phyloP scores from a whole-genome alignment of 2,888 invertebrate genomes.

The Dryobotodes eremita region DNA sequence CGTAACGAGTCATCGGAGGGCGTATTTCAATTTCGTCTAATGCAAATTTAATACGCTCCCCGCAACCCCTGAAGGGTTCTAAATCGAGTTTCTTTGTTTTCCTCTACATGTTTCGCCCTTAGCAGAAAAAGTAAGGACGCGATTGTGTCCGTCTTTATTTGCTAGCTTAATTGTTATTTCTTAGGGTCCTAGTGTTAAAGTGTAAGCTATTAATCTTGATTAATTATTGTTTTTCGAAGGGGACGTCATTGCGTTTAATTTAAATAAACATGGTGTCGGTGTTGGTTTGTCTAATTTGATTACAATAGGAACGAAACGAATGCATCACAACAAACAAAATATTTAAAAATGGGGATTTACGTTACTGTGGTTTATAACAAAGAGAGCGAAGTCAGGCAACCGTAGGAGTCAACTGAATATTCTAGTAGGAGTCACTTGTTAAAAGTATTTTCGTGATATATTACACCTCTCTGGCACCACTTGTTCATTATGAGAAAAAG shows the following conservation, averaged over 20 bases:
- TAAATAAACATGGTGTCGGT: slow-evolving; percentile 68
- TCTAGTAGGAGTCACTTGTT: neutral
- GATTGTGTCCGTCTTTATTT: slow-evolving; percentile 63
- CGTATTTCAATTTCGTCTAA: slow-evolving; percentile 90
- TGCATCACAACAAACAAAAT: slow-evolving; percentile 9
- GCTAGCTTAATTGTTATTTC: slow-evolving; percentile 81
- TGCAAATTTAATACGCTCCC: slow-evolving; percentile 90
- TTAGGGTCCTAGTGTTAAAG: slow-evolving; percentile 81
- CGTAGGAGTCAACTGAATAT: neutral
- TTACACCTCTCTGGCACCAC: slow-evolving; percentile 19
- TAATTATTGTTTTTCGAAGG: slow-evolving; percentile 80
- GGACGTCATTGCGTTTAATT: slow-evolving; percentile 68
- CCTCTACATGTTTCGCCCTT: slow-evolving; percentile 70
- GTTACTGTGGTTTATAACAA: neutral
- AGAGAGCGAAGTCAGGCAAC: neutral
- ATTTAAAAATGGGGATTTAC: neutral
- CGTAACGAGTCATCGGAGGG: slow-evolving; percentile 88
- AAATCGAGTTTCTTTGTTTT: slow-evolving; percentile 88
- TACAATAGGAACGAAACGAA: slow-evolving; percentile 39
- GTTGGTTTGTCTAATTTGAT: slow-evolving; percentile 65
- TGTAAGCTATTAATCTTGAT: slow-evolving; percentile 86
- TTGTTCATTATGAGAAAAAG: slow-evolving; percentile 52
- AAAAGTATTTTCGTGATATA: neutral
- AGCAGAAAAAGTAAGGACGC: slow-evolving; percentile 62
- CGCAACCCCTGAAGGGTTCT: slow-evolving; percentile 82